These are phyloP conservation scores for Drosophila neonasuta DNA, from an alignment of 2,888 invertebrate species.

Conservation along the genomic window DNA sequence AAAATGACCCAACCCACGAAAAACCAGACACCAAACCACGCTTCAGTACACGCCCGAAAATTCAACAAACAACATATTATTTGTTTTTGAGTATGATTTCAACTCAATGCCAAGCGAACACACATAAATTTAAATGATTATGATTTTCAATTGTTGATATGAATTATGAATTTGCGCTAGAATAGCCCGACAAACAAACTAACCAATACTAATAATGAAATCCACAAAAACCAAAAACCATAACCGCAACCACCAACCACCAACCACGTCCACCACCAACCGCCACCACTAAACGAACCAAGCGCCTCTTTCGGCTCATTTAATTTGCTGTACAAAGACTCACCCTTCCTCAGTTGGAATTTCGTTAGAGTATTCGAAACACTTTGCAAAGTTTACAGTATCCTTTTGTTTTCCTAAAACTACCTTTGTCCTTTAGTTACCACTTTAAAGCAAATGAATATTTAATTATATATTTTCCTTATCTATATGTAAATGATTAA, in stretches of 20 bases:
- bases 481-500: slow-evolving; percentile 57
- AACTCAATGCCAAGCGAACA: slow-evolving; percentile 22
- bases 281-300: slow-evolving; percentile 42
- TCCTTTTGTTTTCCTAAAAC: slow-evolving; percentile 25
- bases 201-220: slow-evolving; percentile 38
- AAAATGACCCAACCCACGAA: slow-evolving; percentile 37
- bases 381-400: slow-evolving; percentile 54
- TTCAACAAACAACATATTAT: slow-evolving; percentile 13
- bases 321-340: slow-evolving; percentile 69
- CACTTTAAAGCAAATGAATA: slow-evolving; percentile 51
- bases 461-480: slow-evolving; percentile 52
- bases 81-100: slow-evolving; percentile 19
- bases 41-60: slow-evolving; percentile 42
- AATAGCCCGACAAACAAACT: slow-evolving; percentile 35
- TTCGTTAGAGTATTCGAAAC: slow-evolving; percentile 56
- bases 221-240: slow-evolving; percentile 28
- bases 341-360: slow-evolving; percentile 35
- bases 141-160: slow-evolving; percentile 7
- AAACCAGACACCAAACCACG: slow-evolving; percentile 47
- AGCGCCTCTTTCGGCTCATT: slow-evolving; percentile 61
- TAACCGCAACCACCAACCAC: slow-evolving; percentile 14
- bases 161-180: slow-evolving; percentile 34
- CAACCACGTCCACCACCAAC: slow-evolving; percentile 36
- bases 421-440: slow-evolving; percentile 47
- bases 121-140: slow-evolving; percentile 19